phyloP scores from a whole-genome alignment of 2,888 invertebrate genomes.

The Harpagoxenus sublaevis region DNA sequence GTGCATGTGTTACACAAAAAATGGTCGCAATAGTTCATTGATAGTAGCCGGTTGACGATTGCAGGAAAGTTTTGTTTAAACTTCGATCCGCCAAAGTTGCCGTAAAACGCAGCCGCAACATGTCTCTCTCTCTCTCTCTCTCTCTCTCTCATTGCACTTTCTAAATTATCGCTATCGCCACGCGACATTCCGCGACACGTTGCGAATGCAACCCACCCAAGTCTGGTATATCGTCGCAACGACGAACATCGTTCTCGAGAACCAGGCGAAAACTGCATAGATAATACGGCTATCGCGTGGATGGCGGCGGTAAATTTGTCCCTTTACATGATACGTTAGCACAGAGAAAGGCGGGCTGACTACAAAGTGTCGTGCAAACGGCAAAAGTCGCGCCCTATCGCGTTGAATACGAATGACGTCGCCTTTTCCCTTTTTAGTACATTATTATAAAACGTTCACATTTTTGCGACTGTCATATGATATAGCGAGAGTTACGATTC shows the following conservation, averaged over 20 bases:
- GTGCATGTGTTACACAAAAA: not conserved
- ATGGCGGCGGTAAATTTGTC: slow-evolving; percentile 29
- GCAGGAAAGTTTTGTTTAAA: not conserved
- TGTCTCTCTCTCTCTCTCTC: no score
- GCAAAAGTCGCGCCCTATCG: slow-evolving; percentile 35
- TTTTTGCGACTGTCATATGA: not conserved
- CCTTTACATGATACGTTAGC: slow-evolving; percentile 24
- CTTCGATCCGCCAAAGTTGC: slow-evolving; percentile 7
- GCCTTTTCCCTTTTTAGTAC: not conserved
- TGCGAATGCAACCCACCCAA: not conserved
- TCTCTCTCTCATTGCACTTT: slow-evolving; percentile 39
- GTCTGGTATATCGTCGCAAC: slow-evolving; percentile 19
- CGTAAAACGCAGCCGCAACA: not conserved
- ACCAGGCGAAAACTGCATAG: slow-evolving; percentile 33
- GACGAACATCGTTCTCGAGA: slow-evolving; percentile 13
- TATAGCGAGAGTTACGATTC: slow-evolving; percentile 2
- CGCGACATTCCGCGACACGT: slow-evolving; percentile 21
- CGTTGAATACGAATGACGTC: slow-evolving; percentile 27
- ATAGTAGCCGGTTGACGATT: not conserved
- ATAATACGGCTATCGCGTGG: slow-evolving; percentile 38
- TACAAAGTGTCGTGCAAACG: slow-evolving; percentile 29
- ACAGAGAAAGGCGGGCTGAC: slow-evolving; percentile 20
- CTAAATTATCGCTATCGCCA: slow-evolving; percentile 39
- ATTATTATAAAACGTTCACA: slow-evolving; percentile 20
- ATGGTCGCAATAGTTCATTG: not conserved